These are phyloP conservation scores for Anthonomus grandis DNA, from an alignment of 1,140 invertebrate genomes.

Conservation along the genomic window DNA sequence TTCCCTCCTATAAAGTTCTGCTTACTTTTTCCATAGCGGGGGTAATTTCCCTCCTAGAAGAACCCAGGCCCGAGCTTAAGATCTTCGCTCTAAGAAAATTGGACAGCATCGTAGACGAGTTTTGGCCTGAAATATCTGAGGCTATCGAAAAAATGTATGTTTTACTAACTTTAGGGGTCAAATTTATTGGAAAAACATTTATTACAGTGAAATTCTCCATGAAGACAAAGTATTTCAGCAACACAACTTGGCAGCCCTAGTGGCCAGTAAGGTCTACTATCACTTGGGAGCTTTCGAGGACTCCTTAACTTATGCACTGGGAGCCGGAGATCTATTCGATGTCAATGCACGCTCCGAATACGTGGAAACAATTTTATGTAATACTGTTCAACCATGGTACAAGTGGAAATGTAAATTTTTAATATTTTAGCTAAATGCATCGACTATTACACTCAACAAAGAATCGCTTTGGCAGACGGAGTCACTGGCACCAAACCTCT, in stretches of 20 bases:
- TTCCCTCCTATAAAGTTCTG: not conserved
- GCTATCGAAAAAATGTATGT: slow-evolving; percentile 92
- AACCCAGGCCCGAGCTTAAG: slow-evolving; percentile 88
- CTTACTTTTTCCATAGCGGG: slow-evolving; percentile 68
- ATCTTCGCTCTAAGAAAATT: slow-evolving; percentile 89
- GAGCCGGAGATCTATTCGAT: slow-evolving; percentile 91
- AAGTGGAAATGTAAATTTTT: slow-evolving; percentile 8
- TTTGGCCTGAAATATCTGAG: slow-evolving; percentile 98
- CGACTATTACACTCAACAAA: slow-evolving; percentile 88
- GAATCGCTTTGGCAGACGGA: slow-evolving; percentile 66
- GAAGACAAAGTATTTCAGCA: slow-evolving; percentile 88
- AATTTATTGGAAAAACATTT: not conserved
- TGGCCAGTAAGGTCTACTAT: slow-evolving; percentile 98
- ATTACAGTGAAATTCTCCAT: slow-evolving; percentile 82
- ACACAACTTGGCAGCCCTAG: slow-evolving; percentile 89
- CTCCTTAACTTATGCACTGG: slow-evolving; percentile 89
- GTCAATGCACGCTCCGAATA: slow-evolving; percentile 91
- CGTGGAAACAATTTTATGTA: slow-evolving; percentile 92
- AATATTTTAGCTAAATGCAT: slow-evolving; percentile 80
- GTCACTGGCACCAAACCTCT: slow-evolving; percentile 66
- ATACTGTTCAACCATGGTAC: slow-evolving; percentile 25
- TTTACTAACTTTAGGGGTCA: not conserved
- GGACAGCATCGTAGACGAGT: slow-evolving; percentile 92
- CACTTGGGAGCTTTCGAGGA: slow-evolving; percentile 96
- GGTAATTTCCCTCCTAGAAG: slow-evolving; percentile 93